Percentiles rank a stretch among this genome's conserved stretches.
Evolutionary conservation across 2,888 invertebrate species (phyloP).

Genomic region (Cantharis lateralis): DNA sequence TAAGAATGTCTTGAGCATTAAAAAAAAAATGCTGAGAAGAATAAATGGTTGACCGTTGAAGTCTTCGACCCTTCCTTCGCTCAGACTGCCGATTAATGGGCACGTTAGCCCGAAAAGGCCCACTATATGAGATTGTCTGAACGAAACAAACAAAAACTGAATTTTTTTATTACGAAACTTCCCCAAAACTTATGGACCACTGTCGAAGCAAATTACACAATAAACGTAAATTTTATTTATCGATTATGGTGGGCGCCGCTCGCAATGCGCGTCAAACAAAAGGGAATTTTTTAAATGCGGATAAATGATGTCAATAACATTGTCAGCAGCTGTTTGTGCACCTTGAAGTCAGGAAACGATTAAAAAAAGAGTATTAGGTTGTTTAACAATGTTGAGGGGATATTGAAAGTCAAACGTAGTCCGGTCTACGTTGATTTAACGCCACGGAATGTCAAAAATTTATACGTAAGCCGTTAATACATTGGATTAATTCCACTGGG

Average conservation of each 20-base stretch:
- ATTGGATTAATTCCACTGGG: not conserved
- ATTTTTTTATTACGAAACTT: not conserved
- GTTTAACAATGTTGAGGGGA: not conserved
- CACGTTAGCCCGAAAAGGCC: not conserved
- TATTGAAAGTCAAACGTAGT: not conserved
- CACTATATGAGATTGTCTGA: not conserved
- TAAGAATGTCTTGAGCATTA: not conserved
- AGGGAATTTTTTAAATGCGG: not conserved
- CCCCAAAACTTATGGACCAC: not conserved
- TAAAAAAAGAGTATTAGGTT: not conserved
- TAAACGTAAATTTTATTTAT: not conserved
- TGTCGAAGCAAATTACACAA: not conserved
- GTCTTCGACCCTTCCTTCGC: not conserved
- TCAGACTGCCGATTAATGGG: not conserved
- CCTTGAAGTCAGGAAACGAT: not conserved
- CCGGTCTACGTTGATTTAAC: not conserved
- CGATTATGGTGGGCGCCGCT: not conserved
- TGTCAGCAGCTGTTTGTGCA: not conserved
- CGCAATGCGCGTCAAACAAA: not conserved
- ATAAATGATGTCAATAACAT: not conserved
- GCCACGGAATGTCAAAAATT: not conserved
- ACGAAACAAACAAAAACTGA: not conserved
- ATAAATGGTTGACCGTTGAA: not conserved
- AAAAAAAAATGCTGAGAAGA: not conserved
- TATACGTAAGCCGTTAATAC: not conserved